Evolutionary conservation across 1,140 invertebrate genomes (phyloP).

Genomic region (Parapsyche elsis): DNA sequence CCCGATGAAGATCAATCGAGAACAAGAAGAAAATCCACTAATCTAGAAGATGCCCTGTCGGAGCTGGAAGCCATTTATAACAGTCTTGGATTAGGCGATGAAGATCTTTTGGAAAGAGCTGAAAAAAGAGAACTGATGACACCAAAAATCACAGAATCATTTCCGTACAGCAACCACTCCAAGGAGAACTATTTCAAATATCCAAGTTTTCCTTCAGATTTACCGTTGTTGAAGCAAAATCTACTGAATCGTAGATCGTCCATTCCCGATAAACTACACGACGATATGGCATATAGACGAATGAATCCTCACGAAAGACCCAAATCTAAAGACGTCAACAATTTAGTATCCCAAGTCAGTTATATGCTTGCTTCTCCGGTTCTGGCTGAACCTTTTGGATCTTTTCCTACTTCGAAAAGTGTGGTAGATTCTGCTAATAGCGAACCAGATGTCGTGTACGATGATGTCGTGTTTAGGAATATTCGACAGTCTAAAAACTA

Average conservation of each 20-base stretch:
- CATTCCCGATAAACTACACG: conserved; percentile 73
- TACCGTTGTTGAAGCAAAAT: conserved; percentile 4
- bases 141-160: conserved; percentile 49
- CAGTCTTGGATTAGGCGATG: conserved; percentile 82
- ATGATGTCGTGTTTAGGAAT: conserved; percentile 86
- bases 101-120: conserved; percentile 81
- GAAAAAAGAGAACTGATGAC: conserved; percentile 79
- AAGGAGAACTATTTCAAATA: conserved; percentile 55
- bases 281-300: conserved; percentile 84
- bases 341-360: conserved; percentile 72
- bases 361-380: conserved; percentile 81
- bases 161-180: conserved; percentile 39
- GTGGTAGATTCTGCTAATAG: conserved; percentile 65
- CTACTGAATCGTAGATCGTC: conserved; percentile 58
- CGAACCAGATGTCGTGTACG: conserved; percentile 83
- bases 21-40: conserved; percentile 73
- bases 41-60: conserved; percentile 86
- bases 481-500: conserved; percentile 80
- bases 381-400: conserved; percentile 63
- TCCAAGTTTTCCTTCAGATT: conserved; percentile 41
- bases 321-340: conserved; percentile 68
- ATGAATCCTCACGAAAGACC: conserved; percentile 71
- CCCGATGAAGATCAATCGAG: conserved; percentile 65
- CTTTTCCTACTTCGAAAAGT: conserved; percentile 64
- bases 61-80: conserved; percentile 92